phyloP scores from a whole-genome alignment of 2,797 vertebrate genomes.

The Rhabdophis nuchalis region DNA sequence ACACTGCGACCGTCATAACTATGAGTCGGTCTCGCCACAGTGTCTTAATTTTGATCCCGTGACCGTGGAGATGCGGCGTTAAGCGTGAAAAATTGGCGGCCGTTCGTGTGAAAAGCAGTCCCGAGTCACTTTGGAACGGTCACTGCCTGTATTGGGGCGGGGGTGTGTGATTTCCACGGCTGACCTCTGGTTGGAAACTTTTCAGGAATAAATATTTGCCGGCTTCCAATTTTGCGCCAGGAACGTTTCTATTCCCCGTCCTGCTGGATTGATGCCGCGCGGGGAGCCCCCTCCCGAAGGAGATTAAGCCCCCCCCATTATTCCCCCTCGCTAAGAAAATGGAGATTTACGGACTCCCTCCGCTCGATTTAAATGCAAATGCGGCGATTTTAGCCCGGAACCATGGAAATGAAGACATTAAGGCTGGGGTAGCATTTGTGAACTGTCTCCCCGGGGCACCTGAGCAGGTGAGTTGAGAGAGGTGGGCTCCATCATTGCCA shows the following conservation, averaged over 20 bases:
- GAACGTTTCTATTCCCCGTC: not conserved
- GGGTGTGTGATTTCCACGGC: no score
- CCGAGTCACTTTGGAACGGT: no score
- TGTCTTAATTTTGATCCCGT: not conserved
- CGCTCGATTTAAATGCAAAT: conserved; percentile 77
- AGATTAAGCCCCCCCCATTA: conserved; percentile 69
- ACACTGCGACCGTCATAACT: not conserved
- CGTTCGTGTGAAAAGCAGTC: not conserved
- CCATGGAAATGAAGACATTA: conserved; percentile 49
- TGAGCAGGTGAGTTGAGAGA: not conserved
- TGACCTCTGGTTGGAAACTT: not conserved
- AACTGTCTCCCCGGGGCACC: not conserved
- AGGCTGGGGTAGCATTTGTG: conserved; percentile 2
- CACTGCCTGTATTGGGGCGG: no score
- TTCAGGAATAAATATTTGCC: not conserved
- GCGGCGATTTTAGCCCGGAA: conserved; percentile 41
- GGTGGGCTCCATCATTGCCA: not conserved
- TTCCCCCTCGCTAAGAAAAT: conserved; percentile 54
- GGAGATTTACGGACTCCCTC: conserved; percentile 69
- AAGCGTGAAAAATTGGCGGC: no score
- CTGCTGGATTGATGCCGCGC: conserved; percentile 37
- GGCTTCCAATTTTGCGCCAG: not conserved
- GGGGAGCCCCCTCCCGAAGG: conserved; percentile 54
- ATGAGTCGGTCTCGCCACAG: not conserved
- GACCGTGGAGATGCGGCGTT: no score